Base-by-base conservation (phyloP, 2,888 invertebrate species). In the Epistrophella euchroma region DNA sequence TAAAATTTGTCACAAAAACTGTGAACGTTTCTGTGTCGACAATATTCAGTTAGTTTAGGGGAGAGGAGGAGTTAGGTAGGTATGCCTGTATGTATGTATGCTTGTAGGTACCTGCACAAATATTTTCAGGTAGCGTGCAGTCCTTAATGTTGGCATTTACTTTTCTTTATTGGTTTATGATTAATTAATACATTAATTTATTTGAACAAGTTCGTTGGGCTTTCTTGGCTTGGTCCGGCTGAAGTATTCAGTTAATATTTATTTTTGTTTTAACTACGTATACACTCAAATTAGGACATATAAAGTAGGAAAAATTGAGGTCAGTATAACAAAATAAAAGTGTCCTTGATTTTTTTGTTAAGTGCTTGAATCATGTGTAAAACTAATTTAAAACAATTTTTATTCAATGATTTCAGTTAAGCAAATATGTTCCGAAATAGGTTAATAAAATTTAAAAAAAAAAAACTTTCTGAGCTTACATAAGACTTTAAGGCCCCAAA, bases 131-230 rank as follows among this genome's bases (percentile, higher is more conserved):
- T 64, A 68, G 66, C 35, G 66, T 50, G 50, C 19, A 22, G 66
- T 68, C 71, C 55, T 56, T 71, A 71, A 40, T 56, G 40, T n/a
- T 35, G 71, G 50, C 37, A 58, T 55, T 58, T 22, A 55, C 55
- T 73, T 45, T 71, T 60, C 55, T 40, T 79, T 79, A 84, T 78
- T 73, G 68, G 73, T 77, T 73, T 68, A 79, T 86, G 77, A 81
- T 86, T 85, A 85, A 85, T 85, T 81, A 73, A 86, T 74, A 77
- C 22, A 50, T 81, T 86, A 73, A 86, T 77, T 77, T 70, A 66
- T 55, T 73, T 70, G 75, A 50, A 56, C 37, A 45, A 22, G 52
- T 52, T 50, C 7, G 66, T 71, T 71, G 50, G 62, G 47, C 43
- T 45, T 6, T 32, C 32, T 32, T 32, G 7, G 32, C 32, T 28